These are phyloP conservation scores for Alentia gelatinosa DNA, from an alignment of 2,888 invertebrate genomes.

Conservation along the genomic window DNA sequence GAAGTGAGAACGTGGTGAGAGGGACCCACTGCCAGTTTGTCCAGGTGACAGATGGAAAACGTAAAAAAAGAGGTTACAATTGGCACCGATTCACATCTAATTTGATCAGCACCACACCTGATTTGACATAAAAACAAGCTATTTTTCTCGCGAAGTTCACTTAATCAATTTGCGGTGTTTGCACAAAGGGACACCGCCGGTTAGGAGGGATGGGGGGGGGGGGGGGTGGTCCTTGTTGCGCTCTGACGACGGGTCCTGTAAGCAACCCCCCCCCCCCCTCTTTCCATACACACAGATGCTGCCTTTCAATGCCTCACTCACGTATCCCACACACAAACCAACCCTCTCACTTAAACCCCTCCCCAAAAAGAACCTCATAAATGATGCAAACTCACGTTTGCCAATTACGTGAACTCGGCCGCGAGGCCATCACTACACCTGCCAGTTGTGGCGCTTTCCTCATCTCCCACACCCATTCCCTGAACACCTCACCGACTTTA, in stretches of 20 bases:
- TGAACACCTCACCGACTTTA: background rate
- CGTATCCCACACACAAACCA: too few species aligned
- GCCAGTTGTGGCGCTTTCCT: background rate
- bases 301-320: too few species aligned
- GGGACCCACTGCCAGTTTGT: background rate
- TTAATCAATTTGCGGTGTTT: slow-evolving; percentile 2
- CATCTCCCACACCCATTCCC: background rate
- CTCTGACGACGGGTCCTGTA: too few species aligned
- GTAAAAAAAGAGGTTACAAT: background rate
- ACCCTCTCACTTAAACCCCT: background rate
- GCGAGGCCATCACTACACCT: background rate
- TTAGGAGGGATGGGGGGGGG: background rate
- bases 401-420: background rate
- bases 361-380: background rate
- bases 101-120: slow-evolving; percentile 29
- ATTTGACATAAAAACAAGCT: slow-evolving; percentile 29
- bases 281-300: too few species aligned
- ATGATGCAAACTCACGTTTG: background rate
- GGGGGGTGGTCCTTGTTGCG: background rate
- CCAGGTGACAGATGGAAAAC: slow-evolving; percentile 19
- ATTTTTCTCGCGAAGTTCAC: background rate
- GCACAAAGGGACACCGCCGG: slow-evolving; percentile 16
- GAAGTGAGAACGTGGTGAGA: background rate
- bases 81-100: background rate
- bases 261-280: too few species aligned